phyloP scores from a whole-genome alignment of 2,888 invertebrate genomes.

The Acanthosepion lycidas region DNA sequence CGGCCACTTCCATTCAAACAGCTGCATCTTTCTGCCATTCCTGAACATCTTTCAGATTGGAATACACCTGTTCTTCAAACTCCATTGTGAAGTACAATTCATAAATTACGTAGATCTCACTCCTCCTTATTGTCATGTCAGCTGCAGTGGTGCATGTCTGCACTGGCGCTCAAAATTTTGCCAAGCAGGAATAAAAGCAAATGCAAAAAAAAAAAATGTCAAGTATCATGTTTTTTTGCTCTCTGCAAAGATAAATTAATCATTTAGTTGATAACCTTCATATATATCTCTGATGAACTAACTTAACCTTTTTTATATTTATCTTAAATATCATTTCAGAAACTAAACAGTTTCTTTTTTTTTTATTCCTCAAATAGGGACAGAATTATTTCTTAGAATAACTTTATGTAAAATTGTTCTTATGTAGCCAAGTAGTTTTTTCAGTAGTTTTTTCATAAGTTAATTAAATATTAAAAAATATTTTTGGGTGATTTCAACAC shows the following conservation, averaged over 20 bases:
- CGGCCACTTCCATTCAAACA: slow-evolving; percentile 4
- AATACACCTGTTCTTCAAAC: slow-evolving; percentile 33
- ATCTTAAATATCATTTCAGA: no score
- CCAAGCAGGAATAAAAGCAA: background rate
- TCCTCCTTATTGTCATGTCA: background rate
- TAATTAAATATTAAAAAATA: no score
- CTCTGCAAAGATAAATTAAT: background rate
- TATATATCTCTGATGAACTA: background rate
- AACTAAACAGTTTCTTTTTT: no score
- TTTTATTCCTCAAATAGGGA: no score
- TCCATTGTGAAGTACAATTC: background rate
- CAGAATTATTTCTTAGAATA: no score
- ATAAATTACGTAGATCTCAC: background rate
- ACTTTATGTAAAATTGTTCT: no score
- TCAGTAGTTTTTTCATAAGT: no score
- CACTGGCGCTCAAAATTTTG: background rate
- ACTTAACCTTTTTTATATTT: background rate
- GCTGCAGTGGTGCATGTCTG: slow-evolving; percentile 16
- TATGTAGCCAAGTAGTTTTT: no score
- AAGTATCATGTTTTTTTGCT: background rate
- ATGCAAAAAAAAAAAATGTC: background rate
- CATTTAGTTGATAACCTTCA: background rate
- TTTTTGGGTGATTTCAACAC: no score
- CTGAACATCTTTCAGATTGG: background rate
- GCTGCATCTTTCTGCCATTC: background rate